A percentile compares a stretch with the other conserved stretches of the same genome.
Evolutionary conservation across 2,113 vertebrate species (phyloP).

Genomic region (Cisticola juncidis): DNA sequence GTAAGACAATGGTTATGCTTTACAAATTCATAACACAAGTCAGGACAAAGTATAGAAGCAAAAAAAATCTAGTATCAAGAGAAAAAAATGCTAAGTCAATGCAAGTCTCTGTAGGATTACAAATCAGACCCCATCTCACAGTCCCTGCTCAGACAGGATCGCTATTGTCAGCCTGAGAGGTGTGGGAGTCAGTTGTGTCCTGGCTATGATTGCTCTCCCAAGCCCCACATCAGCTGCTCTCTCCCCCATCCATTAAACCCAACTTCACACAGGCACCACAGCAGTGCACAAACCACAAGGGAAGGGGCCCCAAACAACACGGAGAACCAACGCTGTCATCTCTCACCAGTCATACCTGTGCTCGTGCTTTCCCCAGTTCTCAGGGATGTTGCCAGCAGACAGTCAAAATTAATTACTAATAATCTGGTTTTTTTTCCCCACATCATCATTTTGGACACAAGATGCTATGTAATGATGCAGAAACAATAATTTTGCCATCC

Average conservation of each 20-base stretch:
- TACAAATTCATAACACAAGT: background rate
- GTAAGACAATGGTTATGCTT: background rate
- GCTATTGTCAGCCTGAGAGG: background rate
- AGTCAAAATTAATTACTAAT: background rate
- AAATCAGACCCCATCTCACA: background rate
- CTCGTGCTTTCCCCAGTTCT: background rate
- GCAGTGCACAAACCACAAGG: background rate
- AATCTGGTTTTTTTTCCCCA: background rate
- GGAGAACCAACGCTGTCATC: background rate
- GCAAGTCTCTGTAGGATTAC: background rate
- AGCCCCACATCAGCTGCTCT: background rate
- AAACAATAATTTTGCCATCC: background rate
- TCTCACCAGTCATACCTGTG: background rate
- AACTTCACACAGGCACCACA: background rate
- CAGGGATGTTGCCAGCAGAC: background rate
- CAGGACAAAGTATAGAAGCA: background rate
- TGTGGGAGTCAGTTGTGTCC: background rate
- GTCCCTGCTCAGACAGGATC: background rate
- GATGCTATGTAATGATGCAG: rapidly evolving
- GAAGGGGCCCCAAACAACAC: background rate
- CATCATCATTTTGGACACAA: background rate
- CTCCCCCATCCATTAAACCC: background rate
- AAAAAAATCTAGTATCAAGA: background rate
- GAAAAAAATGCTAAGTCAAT: background rate
- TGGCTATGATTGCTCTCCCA: background rate